Evolutionary conservation across 1,140 invertebrate species (phyloP), one percentile per base, ranked within the genome.

Genomic region (Tetranychus urticae): DNA sequence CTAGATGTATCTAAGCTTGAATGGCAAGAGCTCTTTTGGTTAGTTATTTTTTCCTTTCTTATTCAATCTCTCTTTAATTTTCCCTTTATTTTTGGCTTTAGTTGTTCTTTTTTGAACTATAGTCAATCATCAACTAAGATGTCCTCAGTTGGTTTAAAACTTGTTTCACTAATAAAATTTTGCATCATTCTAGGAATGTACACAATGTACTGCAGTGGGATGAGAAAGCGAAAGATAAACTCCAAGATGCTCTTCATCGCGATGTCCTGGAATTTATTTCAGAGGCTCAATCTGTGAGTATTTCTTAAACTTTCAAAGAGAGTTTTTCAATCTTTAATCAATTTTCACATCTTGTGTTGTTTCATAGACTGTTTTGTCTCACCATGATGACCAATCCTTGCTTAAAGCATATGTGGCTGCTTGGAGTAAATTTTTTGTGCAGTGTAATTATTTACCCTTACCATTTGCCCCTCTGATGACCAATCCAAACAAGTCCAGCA

Each of bases 21-120:
- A 79, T 97, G 92, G 92, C 91, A 97, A 72, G 89, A 93, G 72
- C 75, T 97, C 63, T 97, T 97, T 75, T 93, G 87, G 75, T 84
- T 68, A 54, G 62, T 60, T 35, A 42, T 52, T 47, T 47, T 58
- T 48, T 64, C 60, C 42, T 7, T 14, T 45, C 23, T 46, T 58
- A 3, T 45, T 33, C 23, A 58, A 45, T 45, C 36, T 58, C 4
- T 45, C n/a, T 23, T 23, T 35, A 31, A 45, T 56, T 42, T 10
- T 42, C 10, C 39, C 10, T 10, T 42, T 42, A 10, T 42, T 23
- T 23, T 23, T 23, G 0, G 23, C 23, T 23, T 23, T 0, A 23
- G 0, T 0, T 23, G 0, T 42, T 10, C 39, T 42, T 42, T 0
- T 5, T 42, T 42, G 5, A 23, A 23, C 23, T 23, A 23, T 23